phyloP scores from a whole-genome alignment of 2,888 invertebrate genomes.

The Sepiola atlantica region DNA sequence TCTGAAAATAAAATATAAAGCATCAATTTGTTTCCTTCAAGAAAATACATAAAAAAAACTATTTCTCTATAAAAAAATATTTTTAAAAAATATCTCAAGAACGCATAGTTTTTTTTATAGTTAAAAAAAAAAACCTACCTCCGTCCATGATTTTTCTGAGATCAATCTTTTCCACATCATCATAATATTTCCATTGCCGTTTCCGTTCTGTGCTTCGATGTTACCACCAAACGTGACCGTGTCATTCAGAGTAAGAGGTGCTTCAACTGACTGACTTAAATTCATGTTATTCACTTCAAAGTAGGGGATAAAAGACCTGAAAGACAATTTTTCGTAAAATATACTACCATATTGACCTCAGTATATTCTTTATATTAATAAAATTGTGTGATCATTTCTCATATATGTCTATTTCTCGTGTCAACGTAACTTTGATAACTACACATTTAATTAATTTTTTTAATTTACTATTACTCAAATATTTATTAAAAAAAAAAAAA shows the following conservation, averaged over 20 bases:
- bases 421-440: too few species aligned
- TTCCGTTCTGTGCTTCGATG: constrained; percentile 84
- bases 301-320: constrained; percentile 80
- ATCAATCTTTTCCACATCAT: constrained; percentile 85
- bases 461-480: too few species aligned
- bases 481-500: too few species aligned
- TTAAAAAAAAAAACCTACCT: constrained; percentile 77
- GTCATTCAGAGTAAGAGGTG: constrained; percentile 89
- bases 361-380: too few species aligned
- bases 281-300: constrained; percentile 95
- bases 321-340: constrained; percentile 42
- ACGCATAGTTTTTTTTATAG: neutral
- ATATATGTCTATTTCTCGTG: too few species aligned
- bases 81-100: neutral
- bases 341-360: neutral
- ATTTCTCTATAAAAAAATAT: neutral
- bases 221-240: constrained; percentile 84
- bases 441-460: too few species aligned
- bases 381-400: too few species aligned
- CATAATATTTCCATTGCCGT: constrained; percentile 84
- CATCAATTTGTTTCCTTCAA: neutral
- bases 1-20: neutral
- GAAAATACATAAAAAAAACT: neutral
- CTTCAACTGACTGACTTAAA: constrained; percentile 93
- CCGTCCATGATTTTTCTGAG: constrained; percentile 90